These are phyloP conservation scores for Stramonita haemastoma DNA, from an alignment of 2,888 invertebrate genomes.

Conservation along the genomic window DNA sequence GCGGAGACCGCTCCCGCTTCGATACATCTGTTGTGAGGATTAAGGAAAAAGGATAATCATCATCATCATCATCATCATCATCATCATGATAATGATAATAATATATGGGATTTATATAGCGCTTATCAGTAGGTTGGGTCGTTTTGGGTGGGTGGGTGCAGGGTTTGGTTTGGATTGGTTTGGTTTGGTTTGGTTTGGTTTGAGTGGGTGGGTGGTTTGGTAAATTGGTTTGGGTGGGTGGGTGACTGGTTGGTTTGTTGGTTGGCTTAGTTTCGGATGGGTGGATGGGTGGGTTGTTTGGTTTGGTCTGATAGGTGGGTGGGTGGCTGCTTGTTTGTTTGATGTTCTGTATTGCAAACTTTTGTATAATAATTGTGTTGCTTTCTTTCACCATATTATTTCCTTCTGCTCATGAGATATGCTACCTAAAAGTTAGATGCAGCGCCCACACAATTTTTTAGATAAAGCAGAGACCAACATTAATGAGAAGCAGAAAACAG, in stretches of 20 bases:
- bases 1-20: not conserved
- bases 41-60: not conserved
- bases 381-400: no score
- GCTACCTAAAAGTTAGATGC: not conserved
- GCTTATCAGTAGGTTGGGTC: not conserved
- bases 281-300: not conserved
- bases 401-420: not conserved
- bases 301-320: not conserved
- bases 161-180: not conserved
- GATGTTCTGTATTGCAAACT: not conserved
- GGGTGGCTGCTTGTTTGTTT: not conserved
- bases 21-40: conserved; percentile 27
- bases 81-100: no score
- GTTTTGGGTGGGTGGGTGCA: not conserved
- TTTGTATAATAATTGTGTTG: no score
- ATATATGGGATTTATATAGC: no score
- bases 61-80: no score
- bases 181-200: not conserved
- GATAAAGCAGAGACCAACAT: no score
- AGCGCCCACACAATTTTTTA: not conserved
- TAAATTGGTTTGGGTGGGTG: not conserved
- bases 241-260: not conserved
- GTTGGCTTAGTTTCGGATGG: not conserved
- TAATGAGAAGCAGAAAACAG: no score
- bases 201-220: not conserved